Base-by-base conservation (phyloP, 2,113 vertebrate genomes). In the Delphinus delphis region DNA sequence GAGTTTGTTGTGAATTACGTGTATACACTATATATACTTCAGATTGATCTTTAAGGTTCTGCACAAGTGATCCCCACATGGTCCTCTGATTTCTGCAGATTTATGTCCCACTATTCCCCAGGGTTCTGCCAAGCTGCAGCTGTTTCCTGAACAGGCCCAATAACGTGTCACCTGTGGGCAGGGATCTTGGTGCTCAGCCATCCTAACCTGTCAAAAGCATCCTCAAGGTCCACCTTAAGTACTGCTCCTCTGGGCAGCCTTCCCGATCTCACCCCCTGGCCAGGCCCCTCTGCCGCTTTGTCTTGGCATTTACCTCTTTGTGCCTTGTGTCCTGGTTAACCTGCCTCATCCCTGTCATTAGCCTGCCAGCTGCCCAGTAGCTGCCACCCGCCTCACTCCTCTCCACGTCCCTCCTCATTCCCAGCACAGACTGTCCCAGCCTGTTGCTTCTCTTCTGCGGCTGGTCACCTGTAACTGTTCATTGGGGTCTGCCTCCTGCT, bases 61-160 rank as follows among this genome's bases (percentile, higher is more conserved):
- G 68, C 11, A 12, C 13, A 31, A 20, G 55, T 55, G 65, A 88
- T 23, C 8, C n/a, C 65, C 41, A 23, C 33, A 17, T 17, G 55
- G 76, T 20, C 80, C 85, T 92, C 92, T 47, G 17, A 41, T 92
- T 60, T 93, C 93, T 94, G 65, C 50, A 58, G 82, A 84, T 88
- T 55, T 84, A 55, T 67, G 74, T 73, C 15, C 60, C 23, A 5
- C 31, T 2, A 1, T 70, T 74, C 41, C 14, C 25, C 50, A 6
- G 38, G 62, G 55, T 8, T 68, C 70, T 50, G 63, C 53, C 65
- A 41, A 21, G 73, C 77, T 50, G 70, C 47, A 88, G 92, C 53
- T 73, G 81, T 73, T 94, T 93, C 81, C 79, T 74, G 47, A 50
- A 17, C 15, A 58, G 82, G 25, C 68, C 36, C 36, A 2, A 0